Conservation (phyloP, 2,888 invertebrate species). For the Agelastica alni region DNA sequence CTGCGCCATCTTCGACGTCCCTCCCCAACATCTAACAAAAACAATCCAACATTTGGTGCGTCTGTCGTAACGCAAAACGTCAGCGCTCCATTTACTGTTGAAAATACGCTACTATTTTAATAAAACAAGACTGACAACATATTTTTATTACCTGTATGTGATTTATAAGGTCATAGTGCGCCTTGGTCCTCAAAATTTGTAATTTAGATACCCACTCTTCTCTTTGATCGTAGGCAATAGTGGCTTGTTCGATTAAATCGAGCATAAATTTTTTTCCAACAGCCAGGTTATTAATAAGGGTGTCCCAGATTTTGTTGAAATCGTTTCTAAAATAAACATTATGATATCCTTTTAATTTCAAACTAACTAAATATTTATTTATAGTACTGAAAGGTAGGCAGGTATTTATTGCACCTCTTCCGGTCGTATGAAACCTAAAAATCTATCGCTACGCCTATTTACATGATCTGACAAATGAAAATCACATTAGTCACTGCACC, state of each 20-base stretch:
- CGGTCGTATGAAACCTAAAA: no score
- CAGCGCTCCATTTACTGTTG: no score
- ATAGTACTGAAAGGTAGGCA: background rate
- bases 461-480: no score
- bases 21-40: no score
- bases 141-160: conserved; percentile 69
- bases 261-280: conserved; percentile 81
- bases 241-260: conserved; percentile 86
- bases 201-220: conserved; percentile 82
- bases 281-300: conserved; percentile 73
- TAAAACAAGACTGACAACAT: no score
- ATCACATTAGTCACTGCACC: no score
- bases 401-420: background rate
- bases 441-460: no score
- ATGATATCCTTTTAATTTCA: no score
- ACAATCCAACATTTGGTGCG: no score
- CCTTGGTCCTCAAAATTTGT: conserved; percentile 76
- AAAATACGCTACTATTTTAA: no score
- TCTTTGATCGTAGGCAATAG: conserved; percentile 87
- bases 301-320: conserved; percentile 82
- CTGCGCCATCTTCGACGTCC: conserved; percentile 4
- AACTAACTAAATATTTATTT: no score
- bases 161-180: conserved; percentile 70
- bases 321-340: conserved; percentile 61
- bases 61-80: no score